Evolutionary conservation across 2,888 invertebrate species (phyloP).

Genomic region (Periphyllus acericola): DNA sequence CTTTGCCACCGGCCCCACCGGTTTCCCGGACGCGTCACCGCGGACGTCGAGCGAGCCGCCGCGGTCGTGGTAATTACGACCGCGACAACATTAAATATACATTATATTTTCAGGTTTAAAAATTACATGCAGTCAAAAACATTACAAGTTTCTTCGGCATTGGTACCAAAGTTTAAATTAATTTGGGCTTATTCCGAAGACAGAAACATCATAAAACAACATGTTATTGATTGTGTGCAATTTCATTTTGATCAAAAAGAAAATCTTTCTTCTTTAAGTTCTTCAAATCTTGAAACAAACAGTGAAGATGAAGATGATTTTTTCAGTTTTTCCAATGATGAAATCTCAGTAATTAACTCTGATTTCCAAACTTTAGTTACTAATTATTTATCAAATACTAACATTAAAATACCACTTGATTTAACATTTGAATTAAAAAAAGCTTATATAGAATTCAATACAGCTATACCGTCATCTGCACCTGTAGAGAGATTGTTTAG

Average conservation of each 20-base stretch:
- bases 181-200: slow-evolving; percentile 21
- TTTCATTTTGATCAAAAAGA: slow-evolving; percentile 9
- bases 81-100: slow-evolving; percentile 29
- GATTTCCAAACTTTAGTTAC: slow-evolving; percentile 24
- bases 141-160: slow-evolving; percentile 18
- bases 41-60: too few relatives aligned
- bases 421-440: slow-evolving; percentile 18
- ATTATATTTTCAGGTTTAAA: slow-evolving; percentile 19
- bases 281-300: neutral
- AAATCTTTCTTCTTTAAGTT: slow-evolving; percentile 7
- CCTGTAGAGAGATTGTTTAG: slow-evolving; percentile 14
- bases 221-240: neutral
- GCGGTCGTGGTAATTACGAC: too few relatives aligned
- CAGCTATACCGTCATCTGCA: slow-evolving; percentile 6
- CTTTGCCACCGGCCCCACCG: too few relatives aligned
- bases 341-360: slow-evolving; percentile 12
- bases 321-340: slow-evolving; percentile 27
- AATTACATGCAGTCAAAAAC: slow-evolving; percentile 18
- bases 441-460: slow-evolving; percentile 6
- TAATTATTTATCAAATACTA: slow-evolving; percentile 24
- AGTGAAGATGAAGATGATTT: slow-evolving; percentile 12
- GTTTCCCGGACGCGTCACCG: too few relatives aligned
- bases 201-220: neutral
- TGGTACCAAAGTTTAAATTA: slow-evolving; percentile 32
- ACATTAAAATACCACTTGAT: slow-evolving; percentile 17